These are phyloP conservation scores for Notothenia rossii DNA, from an alignment of 2,113 vertebrate species.

Conservation along the genomic window DNA sequence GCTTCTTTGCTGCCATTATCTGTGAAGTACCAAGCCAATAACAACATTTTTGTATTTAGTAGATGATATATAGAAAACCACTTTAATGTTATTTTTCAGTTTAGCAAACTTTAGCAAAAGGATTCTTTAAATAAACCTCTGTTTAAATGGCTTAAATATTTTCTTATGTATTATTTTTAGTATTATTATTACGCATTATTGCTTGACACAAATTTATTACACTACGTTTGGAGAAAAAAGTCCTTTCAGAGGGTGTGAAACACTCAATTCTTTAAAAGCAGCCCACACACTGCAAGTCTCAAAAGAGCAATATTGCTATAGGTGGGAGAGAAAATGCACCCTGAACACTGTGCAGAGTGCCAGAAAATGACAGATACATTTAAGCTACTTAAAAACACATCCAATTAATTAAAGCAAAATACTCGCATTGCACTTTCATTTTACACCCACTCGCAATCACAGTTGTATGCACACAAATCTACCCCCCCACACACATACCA, in stretches of 20 bases:
- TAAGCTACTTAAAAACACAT: constrained; percentile 68
- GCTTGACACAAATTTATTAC: constrained; percentile 21
- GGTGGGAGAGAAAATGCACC: constrained; percentile 61
- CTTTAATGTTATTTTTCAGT: not conserved
- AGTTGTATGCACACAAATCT: constrained; percentile 22
- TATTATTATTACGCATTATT: constrained; percentile 2
- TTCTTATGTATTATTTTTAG: not conserved
- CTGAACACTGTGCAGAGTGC: constrained; percentile 39
- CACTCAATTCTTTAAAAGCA: constrained; percentile 47
- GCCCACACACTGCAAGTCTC: constrained; percentile 49
- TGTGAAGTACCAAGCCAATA: no score
- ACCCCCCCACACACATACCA: constrained; percentile 38
- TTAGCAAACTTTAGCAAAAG: not conserved
- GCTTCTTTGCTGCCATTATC: no score
- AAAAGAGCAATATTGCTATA: constrained; percentile 62
- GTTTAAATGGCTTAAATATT: not conserved
- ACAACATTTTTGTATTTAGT: no score
- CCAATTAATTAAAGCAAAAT: constrained; percentile 66
- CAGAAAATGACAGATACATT: constrained; percentile 68
- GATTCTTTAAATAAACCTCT: not conserved
- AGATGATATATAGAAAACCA: no score
- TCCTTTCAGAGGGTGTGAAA: constrained; percentile 39
- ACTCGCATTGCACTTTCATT: constrained; percentile 56
- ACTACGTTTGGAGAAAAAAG: constrained; percentile 24
- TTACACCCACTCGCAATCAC: constrained; percentile 57